Evolutionary conservation across 2,888 invertebrate genomes (phyloP).

Genomic region (Euproctis similis): DNA sequence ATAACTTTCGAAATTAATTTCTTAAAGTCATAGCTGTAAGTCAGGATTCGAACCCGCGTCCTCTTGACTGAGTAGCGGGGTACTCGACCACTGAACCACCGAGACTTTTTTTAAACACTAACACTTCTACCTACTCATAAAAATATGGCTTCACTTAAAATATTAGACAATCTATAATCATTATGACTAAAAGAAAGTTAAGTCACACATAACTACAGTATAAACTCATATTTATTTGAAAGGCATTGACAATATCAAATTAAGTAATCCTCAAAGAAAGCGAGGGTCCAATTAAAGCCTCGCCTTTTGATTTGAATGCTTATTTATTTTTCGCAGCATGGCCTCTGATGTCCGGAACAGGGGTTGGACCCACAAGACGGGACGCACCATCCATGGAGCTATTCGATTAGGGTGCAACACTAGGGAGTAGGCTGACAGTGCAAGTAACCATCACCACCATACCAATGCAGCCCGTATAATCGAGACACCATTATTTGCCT

Average conservation of each 20-base stretch:
- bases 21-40: no score
- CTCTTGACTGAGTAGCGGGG: no score
- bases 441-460: conserved; percentile 38
- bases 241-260: conserved; percentile 50
- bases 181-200: no score
- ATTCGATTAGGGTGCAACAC: conserved; percentile 73
- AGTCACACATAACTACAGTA: no score
- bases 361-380: conserved; percentile 61
- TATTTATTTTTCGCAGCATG: conserved; percentile 67
- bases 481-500: conserved; percentile 7
- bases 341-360: conserved; percentile 63
- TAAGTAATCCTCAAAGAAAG: conserved; percentile 60
- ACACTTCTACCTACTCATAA: no score
- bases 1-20: no score
- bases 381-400: conserved; percentile 66
- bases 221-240: conserved; percentile 15
- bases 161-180: no score
- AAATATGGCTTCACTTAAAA: no score
- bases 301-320: conserved; percentile 60
- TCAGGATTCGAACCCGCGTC: no score
- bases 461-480: conserved; percentile 13
- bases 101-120: no score
- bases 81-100: no score
- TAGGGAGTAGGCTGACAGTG: conserved; percentile 64
- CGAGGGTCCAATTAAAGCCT: conserved; percentile 64